phyloP scores from a whole-genome alignment of 1,140 invertebrate genomes.

The Nilaparvata lugens region DNA sequence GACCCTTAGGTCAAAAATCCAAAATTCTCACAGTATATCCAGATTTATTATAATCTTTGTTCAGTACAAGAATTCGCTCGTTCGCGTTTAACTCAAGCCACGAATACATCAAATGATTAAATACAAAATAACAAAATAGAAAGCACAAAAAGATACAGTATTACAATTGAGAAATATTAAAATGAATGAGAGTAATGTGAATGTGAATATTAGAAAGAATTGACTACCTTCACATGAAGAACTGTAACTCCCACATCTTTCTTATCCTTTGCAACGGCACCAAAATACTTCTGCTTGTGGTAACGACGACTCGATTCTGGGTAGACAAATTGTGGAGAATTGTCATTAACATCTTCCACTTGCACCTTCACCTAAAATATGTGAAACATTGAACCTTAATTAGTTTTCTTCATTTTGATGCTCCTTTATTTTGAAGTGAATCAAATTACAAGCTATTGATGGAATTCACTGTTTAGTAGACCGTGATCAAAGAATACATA shows the following conservation, averaged over 20 bases:
- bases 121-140: background rate
- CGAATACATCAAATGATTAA: background rate
- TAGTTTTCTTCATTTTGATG: no score
- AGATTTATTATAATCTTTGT: no score
- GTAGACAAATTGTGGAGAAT: conserved; percentile 69
- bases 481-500: no score
- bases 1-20: no score
- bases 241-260: conserved; percentile 60
- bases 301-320: conserved; percentile 39
- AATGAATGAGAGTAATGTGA: background rate
- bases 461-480: no score
- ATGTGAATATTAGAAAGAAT: background rate
- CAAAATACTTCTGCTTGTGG: conserved; percentile 52
- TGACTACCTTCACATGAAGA: conserved; percentile 54
- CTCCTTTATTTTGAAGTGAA: no score
- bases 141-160: background rate
- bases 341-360: conserved; percentile 80
- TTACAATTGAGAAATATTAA: background rate
- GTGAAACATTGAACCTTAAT: conserved; percentile 3
- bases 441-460: no score
- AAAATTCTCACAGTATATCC: no score
- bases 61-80: no score
- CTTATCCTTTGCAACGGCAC: conserved; percentile 57
- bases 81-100: no score
- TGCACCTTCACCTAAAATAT: conserved; percentile 57